These are phyloP conservation scores for Lophotriccus pileatus DNA, from an alignment of 2,797 vertebrate species.

Conservation along the genomic window DNA sequence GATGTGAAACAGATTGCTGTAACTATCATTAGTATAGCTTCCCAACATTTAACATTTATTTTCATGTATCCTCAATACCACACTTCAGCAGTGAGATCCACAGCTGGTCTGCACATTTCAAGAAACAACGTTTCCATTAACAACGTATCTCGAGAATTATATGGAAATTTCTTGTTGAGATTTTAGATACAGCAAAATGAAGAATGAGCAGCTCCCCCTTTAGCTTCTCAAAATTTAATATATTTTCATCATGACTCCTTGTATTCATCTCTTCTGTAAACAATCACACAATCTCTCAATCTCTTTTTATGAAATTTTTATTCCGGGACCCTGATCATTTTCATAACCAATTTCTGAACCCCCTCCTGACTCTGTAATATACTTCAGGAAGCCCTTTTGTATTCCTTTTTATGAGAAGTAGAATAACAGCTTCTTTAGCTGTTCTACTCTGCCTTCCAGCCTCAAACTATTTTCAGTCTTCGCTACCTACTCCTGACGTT, in stretches of 20 bases:
- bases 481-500: not conserved
- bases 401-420: not conserved
- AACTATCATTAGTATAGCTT: not conserved
- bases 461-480: not conserved
- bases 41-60: not conserved
- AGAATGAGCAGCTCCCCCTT: not conserved
- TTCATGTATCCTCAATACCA: not conserved
- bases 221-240: not conserved
- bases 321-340: not conserved
- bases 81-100: not conserved
- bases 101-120: not conserved
- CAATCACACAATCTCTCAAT: constrained; percentile 4
- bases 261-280: constrained; percentile 4
- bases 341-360: constrained; percentile 16
- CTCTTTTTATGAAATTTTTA: constrained; percentile 36
- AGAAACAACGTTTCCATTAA: not conserved
- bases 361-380: not conserved
- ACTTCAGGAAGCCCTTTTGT: not conserved
- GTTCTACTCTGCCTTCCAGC: not conserved
- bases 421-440: not conserved
- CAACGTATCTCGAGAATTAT: not conserved
- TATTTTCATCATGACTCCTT: not conserved
- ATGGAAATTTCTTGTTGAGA: not conserved
- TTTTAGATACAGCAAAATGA: not conserved
- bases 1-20: not conserved